These are phyloP conservation scores for Alca torda DNA, from an alignment of 2,797 vertebrate genomes.

Conservation along the genomic window DNA sequence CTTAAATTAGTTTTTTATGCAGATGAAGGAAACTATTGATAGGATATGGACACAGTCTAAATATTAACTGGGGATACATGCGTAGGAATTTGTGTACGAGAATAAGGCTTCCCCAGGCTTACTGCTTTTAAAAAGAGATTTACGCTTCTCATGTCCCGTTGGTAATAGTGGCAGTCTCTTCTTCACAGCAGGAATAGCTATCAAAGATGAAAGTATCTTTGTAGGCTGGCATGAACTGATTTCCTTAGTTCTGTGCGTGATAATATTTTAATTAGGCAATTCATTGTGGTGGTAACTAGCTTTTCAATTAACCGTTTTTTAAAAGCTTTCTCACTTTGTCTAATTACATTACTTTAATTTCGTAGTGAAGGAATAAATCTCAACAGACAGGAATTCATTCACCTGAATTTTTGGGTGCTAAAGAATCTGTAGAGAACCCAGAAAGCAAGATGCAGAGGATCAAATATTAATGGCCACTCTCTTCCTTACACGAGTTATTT, in stretches of 20 bases:
- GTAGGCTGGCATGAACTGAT: neutral
- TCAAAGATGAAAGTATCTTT: slow-evolving; percentile 37
- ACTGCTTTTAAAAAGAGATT: neutral
- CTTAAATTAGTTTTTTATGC: neutral
- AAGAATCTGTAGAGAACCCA: neutral
- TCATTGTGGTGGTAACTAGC: slow-evolving; percentile 12
- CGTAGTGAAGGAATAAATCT: neutral
- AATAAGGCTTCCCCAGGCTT: neutral
- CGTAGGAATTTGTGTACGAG: neutral
- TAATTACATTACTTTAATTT: slow-evolving; percentile 30
- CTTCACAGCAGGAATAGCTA: slow-evolving; percentile 16
- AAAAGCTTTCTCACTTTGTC: neutral
- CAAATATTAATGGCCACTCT: neutral
- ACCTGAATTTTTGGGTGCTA: neutral
- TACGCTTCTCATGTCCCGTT: neutral
- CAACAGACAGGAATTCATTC: neutral
- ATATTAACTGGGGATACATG: neutral
- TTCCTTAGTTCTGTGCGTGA: neutral
- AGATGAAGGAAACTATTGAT: neutral
- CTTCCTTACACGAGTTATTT: neutral
- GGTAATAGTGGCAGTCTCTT: neutral
- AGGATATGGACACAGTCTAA: neutral
- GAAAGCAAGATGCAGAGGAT: neutral
- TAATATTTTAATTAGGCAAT: slow-evolving; percentile 62
- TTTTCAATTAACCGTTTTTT: slow-evolving; percentile 8